Conservation (phyloP, 2,888 invertebrate species). For the Torymus tubicola region DNA sequence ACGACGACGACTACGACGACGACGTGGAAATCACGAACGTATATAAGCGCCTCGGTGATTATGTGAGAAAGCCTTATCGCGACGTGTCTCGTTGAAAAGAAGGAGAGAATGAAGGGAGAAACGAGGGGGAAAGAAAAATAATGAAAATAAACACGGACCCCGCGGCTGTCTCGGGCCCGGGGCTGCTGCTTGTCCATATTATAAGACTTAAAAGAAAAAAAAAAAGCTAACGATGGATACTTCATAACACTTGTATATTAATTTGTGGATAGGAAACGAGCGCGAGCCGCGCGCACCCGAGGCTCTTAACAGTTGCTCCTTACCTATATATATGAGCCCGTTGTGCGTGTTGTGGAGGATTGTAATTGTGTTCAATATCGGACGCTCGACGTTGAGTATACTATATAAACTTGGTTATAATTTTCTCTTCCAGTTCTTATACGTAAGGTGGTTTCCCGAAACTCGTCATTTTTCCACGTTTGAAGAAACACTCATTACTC, state of each 20-base stretch:
- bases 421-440: no score
- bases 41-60: constrained; percentile 53
- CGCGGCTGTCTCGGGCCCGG: constrained; percentile 67
- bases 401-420: no score
- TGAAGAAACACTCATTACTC: no score
- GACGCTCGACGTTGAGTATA: no score
- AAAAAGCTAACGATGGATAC: constrained; percentile 72
- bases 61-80: constrained; percentile 13
- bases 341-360: no score
- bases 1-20: no score
- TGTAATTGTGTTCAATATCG: no score
- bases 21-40: constrained; percentile 21
- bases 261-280: constrained; percentile 69
- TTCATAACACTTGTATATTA: constrained; percentile 73
- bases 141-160: constrained; percentile 57
- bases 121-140: constrained; percentile 12
- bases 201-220: constrained; percentile 72
- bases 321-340: no score
- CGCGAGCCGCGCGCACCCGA: constrained; percentile 44
- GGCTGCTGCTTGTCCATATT: constrained; percentile 75
- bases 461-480: no score
- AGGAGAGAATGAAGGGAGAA: constrained; percentile 26
- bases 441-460: no score
- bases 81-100: background rate
- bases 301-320: no score